Evolutionary conservation across 2,888 invertebrate species (phyloP).

Genomic region (Sinelater perroti): DNA sequence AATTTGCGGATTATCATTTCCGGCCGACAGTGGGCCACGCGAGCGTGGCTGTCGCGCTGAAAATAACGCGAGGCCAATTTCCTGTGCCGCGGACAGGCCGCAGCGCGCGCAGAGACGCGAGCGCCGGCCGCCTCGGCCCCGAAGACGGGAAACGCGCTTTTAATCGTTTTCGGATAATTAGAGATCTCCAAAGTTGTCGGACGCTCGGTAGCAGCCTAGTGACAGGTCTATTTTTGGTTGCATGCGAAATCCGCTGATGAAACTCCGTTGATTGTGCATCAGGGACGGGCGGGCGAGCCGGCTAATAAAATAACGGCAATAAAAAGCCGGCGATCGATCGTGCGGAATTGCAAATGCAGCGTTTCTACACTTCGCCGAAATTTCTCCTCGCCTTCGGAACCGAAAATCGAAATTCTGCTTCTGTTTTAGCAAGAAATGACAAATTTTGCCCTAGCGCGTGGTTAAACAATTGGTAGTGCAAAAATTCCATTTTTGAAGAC

Average conservation of each 20-base stretch:
- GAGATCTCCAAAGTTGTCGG: slow-evolving; percentile 18
- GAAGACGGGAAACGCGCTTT: not conserved
- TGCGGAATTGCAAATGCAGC: too few species aligned
- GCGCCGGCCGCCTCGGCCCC: not conserved
- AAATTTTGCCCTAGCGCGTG: too few species aligned
- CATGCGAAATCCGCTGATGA: slow-evolving; percentile 19
- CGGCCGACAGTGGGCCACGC: slow-evolving; percentile 22
- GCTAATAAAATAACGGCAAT: not conserved
- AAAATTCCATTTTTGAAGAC: too few species aligned
- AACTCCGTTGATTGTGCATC: slow-evolving; percentile 18
- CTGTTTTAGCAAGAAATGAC: too few species aligned
- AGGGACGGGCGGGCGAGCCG: slow-evolving; percentile 3
- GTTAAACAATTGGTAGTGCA: too few species aligned
- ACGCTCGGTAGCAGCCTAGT: slow-evolving; percentile 22
- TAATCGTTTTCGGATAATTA: slow-evolving; percentile 17
- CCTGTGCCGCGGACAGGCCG: slow-evolving; percentile 19
- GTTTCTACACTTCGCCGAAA: too few species aligned
- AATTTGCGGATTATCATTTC: slow-evolving; percentile 21
- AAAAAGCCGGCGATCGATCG: not conserved
- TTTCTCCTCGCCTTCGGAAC: too few species aligned
- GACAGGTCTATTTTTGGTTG: slow-evolving; percentile 33
- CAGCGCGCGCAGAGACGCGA: slow-evolving; percentile 4
- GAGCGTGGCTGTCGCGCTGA: slow-evolving; percentile 12
- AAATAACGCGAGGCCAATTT: slow-evolving; percentile 21
- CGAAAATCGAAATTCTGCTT: too few species aligned